These are phyloP conservation scores for Mus spicilegus DNA, from an alignment of 2,113 vertebrate genomes.

Conservation along the genomic window DNA sequence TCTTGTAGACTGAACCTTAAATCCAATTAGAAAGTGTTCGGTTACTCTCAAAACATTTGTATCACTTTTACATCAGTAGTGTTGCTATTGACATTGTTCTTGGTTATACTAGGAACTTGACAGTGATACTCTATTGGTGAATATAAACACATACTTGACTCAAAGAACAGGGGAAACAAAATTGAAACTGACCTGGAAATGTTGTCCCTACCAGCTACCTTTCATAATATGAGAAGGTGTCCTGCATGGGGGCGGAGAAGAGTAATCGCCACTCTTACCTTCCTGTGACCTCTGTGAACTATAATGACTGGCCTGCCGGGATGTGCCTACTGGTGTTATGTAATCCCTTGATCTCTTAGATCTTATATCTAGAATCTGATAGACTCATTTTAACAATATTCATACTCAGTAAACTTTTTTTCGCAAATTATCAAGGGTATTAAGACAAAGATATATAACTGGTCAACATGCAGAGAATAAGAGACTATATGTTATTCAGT, in stretches of 20 bases:
- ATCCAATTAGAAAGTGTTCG: background rate
- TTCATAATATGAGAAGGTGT: background rate
- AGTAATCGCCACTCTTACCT: background rate
- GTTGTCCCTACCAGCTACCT: background rate
- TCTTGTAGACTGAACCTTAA: background rate
- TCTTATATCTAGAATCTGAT: conserved; percentile 21
- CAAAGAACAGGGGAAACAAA: background rate
- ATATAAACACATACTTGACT: background rate
- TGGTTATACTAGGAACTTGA: background rate
- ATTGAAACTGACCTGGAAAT: background rate
- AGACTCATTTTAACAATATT: conserved; percentile 4
- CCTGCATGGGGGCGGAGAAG: background rate
- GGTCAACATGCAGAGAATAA: background rate
- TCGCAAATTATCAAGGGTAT: conserved; percentile 1
- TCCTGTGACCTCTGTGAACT: background rate
- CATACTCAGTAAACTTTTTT: background rate
- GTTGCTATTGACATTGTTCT: background rate
- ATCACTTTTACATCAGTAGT: too few species aligned
- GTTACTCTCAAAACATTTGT: background rate
- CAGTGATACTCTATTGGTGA: background rate
- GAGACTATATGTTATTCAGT: background rate
- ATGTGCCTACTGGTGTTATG: background rate
- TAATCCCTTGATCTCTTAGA: background rate
- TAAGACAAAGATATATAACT: background rate
- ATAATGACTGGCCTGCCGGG: too few species aligned